Evolutionary conservation across 2,888 invertebrate genomes (phyloP).

Genomic region (Galeruca laticollis): DNA sequence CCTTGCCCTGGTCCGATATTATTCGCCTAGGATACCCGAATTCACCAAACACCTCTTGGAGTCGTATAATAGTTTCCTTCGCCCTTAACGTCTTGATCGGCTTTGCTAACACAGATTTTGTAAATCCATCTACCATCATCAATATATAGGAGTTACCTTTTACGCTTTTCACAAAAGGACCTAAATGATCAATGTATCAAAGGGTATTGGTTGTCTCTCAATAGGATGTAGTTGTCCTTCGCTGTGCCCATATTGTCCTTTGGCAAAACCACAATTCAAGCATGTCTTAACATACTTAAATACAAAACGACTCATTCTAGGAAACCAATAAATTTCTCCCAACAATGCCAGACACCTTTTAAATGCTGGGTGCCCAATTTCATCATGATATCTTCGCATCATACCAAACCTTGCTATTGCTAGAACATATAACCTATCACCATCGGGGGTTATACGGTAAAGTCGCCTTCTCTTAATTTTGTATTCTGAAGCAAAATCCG

Average conservation of each 20-base stretch:
- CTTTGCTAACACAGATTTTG: no score
- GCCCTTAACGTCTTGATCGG: no score
- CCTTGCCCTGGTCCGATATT: no score
- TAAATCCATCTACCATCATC: slow-evolving; percentile 41
- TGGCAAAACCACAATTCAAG: no score
- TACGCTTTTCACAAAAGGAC: not conserved
- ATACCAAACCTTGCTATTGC: slow-evolving; percentile 22
- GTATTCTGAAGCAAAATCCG: slow-evolving; percentile 24
- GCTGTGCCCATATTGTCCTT: no score
- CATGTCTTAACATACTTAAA: slow-evolving; percentile 45
- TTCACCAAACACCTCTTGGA: no score
- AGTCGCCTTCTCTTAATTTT: slow-evolving; percentile 42
- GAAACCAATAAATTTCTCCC: slow-evolving; percentile 36
- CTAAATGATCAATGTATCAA: slow-evolving; percentile 28
- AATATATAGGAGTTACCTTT: slow-evolving; percentile 39
- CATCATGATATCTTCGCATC: slow-evolving; percentile 47
- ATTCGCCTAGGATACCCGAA: no score
- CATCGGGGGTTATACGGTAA: slow-evolving; percentile 26
- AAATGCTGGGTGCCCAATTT: slow-evolving; percentile 53
- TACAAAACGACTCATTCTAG: slow-evolving; percentile 38
- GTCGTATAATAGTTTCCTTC: no score
- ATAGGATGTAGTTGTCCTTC: no score
- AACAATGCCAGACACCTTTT: slow-evolving; percentile 28
- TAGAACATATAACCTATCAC: slow-evolving; percentile 33
- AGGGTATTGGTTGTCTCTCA: no score